These are phyloP conservation scores for Plagiodera versicolora DNA, from an alignment of 2,888 invertebrate species.

Conservation along the genomic window DNA sequence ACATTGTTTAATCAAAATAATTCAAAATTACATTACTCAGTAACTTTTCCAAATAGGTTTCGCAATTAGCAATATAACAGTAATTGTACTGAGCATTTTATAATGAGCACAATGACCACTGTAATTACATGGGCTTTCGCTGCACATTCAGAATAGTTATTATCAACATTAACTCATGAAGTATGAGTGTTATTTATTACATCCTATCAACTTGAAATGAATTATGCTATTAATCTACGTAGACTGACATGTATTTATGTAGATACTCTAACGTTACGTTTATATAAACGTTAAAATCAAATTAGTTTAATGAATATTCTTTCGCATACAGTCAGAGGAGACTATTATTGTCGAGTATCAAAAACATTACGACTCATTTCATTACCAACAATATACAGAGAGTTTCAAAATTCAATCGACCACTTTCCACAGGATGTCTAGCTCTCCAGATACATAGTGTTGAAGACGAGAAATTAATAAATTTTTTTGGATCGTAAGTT, in stretches of 20 bases:
- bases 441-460: too few species aligned
- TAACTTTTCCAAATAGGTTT: not conserved
- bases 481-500: too few species aligned
- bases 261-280: conserved; percentile 7
- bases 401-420: too few species aligned
- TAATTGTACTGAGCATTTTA: conserved; percentile 9
- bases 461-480: too few species aligned
- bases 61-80: not conserved
- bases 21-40: not conserved
- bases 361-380: too few species aligned
- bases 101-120: conserved; percentile 13
- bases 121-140: conserved; percentile 11
- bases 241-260: conserved; percentile 12
- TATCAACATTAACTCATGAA: conserved; percentile 11
- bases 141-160: conserved; percentile 11
- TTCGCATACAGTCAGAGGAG: too few species aligned
- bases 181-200: conserved; percentile 9
- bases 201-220: conserved; percentile 7
- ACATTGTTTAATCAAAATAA: too few species aligned
- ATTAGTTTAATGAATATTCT: not conserved
- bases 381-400: too few species aligned
- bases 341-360: too few species aligned
- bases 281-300: conserved; percentile 2
- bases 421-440: too few species aligned
- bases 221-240: conserved; percentile 12